Conservation (phyloP, 2,113 vertebrate species). For the Phoenicopterus ruber region DNA sequence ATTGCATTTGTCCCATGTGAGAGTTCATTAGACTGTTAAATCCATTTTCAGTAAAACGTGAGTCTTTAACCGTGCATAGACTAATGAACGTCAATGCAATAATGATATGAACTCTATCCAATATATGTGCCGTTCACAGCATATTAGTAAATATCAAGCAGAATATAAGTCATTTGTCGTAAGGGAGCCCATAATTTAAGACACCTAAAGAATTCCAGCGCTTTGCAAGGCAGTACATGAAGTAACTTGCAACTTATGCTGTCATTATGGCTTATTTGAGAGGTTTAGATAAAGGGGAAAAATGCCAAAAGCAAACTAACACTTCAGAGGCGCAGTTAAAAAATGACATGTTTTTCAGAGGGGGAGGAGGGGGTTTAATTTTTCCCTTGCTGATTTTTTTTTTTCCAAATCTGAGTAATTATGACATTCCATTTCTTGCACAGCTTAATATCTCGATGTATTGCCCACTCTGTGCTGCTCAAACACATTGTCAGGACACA, state of each 20-base stretch:
- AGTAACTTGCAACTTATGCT: slow-evolving; percentile 37
- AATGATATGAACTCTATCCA: neutral
- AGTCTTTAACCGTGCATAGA: neutral
- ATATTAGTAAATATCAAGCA: neutral
- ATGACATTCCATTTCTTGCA: neutral
- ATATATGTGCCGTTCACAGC: neutral
- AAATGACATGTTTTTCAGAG: neutral
- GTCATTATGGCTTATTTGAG: slow-evolving; percentile 56
- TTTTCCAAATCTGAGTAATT: slow-evolving; percentile 8
- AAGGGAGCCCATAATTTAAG: slow-evolving; percentile 35
- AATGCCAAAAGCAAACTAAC: slow-evolving; percentile 64
- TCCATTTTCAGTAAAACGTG: neutral
- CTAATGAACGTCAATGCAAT: neutral
- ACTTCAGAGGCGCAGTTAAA: slow-evolving; percentile 50
- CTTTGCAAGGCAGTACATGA: slow-evolving; percentile 42
- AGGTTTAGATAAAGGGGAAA: slow-evolving; percentile 40
- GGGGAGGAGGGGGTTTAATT: neutral
- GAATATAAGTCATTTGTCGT: neutral
- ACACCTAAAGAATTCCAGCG: slow-evolving; percentile 14
- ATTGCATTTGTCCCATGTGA: neutral
- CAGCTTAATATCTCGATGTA: neutral
- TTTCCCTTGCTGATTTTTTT: neutral
- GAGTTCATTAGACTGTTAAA: neutral
- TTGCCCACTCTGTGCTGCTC: neutral
- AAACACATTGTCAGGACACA: neutral